Conservation (phyloP, 2,113 vertebrate species). For the Ranitomeya variabilis region DNA sequence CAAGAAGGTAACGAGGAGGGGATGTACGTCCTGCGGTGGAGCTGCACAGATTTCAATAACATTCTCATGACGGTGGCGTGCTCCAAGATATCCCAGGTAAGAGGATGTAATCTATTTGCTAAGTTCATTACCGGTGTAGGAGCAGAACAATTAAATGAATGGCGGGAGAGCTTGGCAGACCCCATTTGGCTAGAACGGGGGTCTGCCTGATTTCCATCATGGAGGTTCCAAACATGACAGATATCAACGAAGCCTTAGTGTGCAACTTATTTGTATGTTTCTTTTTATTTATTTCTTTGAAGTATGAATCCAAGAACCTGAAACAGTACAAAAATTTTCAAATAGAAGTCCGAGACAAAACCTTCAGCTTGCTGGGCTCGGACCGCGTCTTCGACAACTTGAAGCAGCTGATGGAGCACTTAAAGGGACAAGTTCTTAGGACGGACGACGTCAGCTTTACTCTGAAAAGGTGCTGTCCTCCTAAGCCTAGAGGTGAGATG, state of each 20-base stretch:
- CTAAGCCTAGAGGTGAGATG: conserved; percentile 86
- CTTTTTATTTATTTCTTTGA: not conserved
- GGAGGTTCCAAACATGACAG: no score
- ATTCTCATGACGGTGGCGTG: conserved; percentile 97
- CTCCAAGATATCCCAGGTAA: conserved; percentile 75
- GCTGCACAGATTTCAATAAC: conserved; percentile 91
- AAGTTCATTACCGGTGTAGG: not conserved
- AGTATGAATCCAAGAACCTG: conserved; percentile 64
- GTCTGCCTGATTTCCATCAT: no score
- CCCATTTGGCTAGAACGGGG: no score
- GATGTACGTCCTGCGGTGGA: conserved; percentile 91
- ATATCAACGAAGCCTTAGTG: no score
- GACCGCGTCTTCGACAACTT: conserved; percentile 77
- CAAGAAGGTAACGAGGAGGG: conserved; percentile 91
- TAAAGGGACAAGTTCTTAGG: conserved; percentile 87
- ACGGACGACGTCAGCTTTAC: conserved; percentile 93
- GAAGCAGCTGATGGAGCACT: conserved; percentile 86
- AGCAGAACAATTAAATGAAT: no score
- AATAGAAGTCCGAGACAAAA: conserved; percentile 80
- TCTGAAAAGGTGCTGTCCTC: conserved; percentile 89
- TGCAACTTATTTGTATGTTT: no score
- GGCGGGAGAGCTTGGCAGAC: no score
- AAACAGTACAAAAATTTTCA: conserved; percentile 96
- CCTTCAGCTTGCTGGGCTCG: conserved; percentile 82
- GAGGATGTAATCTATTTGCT: no score